Base-by-base conservation (phyloP, 1,140 invertebrate species). In the Trichomalopsis sarcophagae region DNA sequence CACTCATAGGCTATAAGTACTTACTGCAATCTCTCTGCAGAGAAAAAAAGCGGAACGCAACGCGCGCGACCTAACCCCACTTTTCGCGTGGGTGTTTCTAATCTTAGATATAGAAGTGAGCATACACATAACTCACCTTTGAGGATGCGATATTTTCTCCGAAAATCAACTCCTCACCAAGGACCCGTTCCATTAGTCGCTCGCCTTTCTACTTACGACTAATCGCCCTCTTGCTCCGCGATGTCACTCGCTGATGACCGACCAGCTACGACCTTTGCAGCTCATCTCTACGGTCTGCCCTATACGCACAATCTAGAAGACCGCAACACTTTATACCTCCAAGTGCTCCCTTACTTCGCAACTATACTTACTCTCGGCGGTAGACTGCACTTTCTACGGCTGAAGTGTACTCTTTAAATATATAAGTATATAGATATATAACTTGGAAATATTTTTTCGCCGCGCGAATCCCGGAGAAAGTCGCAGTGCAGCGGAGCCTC, bases 161-260 rank as follows among this genome's bases (percentile, higher is more conserved):
- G 3, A 55, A 55, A 55, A 55, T 17, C 13, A 17, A 55, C 17
- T 55, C 50, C 17, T 17, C 50, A 10, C 13, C 17, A 21, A 55
- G 11, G 17, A 55, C 21, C 4, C 55, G 55, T 62, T 21, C 47
- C 47, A 44, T 44, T 11, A 44, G 40, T 44, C 6, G 7, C 40
- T 44, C 40, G 33, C 33, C 3, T 36, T 36, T 36, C 33, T 36
- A 36, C 33, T 36, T 36, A 36, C 33, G 33, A 36, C 33, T 36
- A 36, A 36, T 36, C 33, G 2, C 33, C 4, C 33, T 36, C 33
- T 36, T 36, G 33, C 33, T 3, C 55, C 36, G 71, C 27, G 50
- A 76, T 84, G 62, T 84, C 82, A 84, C 74, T 78, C 62, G 66
- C 66, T 14, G 33, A 50, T 40, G 5, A 10, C n/a, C 7, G 13